Percentiles rank a stretch among this genome's conserved stretches.
Evolutionary conservation across 2,113 vertebrate genomes (phyloP).

Genomic region (Spea multiplicata): DNA sequence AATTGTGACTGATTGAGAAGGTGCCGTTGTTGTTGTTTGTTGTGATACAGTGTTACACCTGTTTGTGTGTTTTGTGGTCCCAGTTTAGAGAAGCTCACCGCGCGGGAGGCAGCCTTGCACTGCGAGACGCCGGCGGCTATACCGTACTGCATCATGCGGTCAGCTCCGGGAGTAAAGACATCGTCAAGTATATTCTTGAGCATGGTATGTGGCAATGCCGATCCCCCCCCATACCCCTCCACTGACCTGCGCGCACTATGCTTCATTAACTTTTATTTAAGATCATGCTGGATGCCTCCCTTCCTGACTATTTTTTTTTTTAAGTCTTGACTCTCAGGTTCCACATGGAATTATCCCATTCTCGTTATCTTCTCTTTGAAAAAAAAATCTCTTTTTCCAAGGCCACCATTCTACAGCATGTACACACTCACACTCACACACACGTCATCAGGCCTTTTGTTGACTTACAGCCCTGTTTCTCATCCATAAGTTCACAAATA

Average conservation of each 20-base stretch:
- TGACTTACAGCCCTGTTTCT: background rate
- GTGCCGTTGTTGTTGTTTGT: too few relatives aligned
- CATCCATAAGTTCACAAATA: background rate
- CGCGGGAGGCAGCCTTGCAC: conserved; percentile 76
- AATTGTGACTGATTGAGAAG: too few relatives aligned
- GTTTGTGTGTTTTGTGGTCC: conserved; percentile 13
- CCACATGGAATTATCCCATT: too few relatives aligned
- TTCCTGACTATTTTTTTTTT: too few relatives aligned
- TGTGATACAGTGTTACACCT: too few relatives aligned
- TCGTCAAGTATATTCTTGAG: conserved; percentile 86
- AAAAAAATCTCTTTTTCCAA: background rate
- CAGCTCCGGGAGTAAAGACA: conserved; percentile 82
- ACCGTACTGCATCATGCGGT: conserved; percentile 87
- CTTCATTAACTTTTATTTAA: too few relatives aligned
- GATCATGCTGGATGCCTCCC: too few relatives aligned
- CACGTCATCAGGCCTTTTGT: background rate
- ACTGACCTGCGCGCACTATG: too few relatives aligned
- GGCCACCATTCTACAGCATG: background rate
- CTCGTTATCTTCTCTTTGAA: too few relatives aligned
- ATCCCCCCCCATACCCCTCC: background rate
- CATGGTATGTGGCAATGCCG: conserved; percentile 67
- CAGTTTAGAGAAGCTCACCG: conserved; percentile 85
- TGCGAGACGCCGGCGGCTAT: conserved; percentile 71
- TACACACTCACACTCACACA: background rate
- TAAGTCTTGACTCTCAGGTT: too few relatives aligned